Evolutionary conservation across 2,888 invertebrate genomes (phyloP), one percentile per base, ranked within the genome.

Genomic region (Autographa gamma): DNA sequence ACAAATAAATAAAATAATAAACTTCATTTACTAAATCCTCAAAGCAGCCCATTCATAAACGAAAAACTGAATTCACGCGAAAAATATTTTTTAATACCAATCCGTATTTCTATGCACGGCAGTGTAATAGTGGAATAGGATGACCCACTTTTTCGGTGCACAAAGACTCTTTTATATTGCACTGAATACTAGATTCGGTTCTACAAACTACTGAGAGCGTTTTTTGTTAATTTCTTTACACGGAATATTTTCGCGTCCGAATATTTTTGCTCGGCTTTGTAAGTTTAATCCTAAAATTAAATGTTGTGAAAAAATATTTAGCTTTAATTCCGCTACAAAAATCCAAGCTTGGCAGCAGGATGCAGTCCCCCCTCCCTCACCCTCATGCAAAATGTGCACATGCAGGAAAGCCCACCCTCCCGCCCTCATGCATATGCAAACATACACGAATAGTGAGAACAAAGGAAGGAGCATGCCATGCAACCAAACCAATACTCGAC

Each of bases 91-190:
- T 64, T 66, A 73, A 69, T 71, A 73, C 61, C 43, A 43, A 71
- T 65, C 64, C 71, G 13, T 63, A 72, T 84, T 86, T 85, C 82
- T 73, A 77, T 86, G 87, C 84, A 77, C 80, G 74, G 65, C 73
- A 81, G 85, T 93, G 89, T 86, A 89, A 76, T 76, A 82, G 80
- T 75, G 75, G 74, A 86, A 84, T 84, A 86, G 88, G 82, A 88
- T 92, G 93, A 92, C 93, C 93, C 85, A 93, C 82, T 91, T 93
- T 92, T 91, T 88, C 78, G 83, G 81, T 85, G 84, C 85, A 91
- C 91, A 92, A 93, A 92, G 90, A 87, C 81, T 89, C 89, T 91
- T 89, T 92, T 90, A 89, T 88, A 89, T 80, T 81, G 85, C 85
- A 84, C 88, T 89, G 90, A 91, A 92, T 92, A 90, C 89, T 87